Evolutionary conservation across 2,113 vertebrate genomes (phyloP), one percentile per base, ranked within the genome.

Genomic region (Urocynchramus pylzowi): DNA sequence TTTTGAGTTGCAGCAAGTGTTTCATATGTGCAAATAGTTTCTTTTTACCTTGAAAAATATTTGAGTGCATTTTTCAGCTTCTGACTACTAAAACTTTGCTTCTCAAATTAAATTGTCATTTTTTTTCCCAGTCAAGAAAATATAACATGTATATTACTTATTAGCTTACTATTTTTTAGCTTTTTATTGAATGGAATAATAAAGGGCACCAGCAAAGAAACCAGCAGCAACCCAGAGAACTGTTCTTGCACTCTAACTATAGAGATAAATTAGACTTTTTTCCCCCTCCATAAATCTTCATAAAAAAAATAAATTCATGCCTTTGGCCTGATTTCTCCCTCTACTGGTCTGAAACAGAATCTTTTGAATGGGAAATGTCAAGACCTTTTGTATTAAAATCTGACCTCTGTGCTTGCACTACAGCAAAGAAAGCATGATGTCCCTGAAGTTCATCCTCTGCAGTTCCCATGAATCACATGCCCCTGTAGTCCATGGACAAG

Each of bases 301-400:
- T 73, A 30, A 83, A 87, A 93, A 47, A 16, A 31, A 42, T 27
- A 47, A 31, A 69, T 90, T 69, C 64, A 50, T 67, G 61, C 81
- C n/a, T 92, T 91, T 73, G 68, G 69, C 90, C 52, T 85, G 26
- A 94, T 95, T 95, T 65, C 95, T 91, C 90, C 93, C 95, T 92
- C 95, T 96, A 11, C 75, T 96, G 90, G 92, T 82, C 84, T 82
- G 28, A 89, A 92, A 65, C 9, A 83, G 84, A 95, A 97, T 86
- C 41, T 85, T 79, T 82, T 10, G 27, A 33, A 7, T 9, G 22
- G 17, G 60, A 81, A 85, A 64, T 85, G 56, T 82, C 75, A 96
- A 89, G 83, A 64, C 23, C 26, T 95, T 89, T 77, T n/a, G 5
- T 44, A 45, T 92, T 84, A 81, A 91, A 92, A 96, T 69, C 31